Evolutionary conservation across 1,140 invertebrate species (phyloP), one percentile per base, ranked within the genome.

Genomic region (Reticulitermes speratus): DNA sequence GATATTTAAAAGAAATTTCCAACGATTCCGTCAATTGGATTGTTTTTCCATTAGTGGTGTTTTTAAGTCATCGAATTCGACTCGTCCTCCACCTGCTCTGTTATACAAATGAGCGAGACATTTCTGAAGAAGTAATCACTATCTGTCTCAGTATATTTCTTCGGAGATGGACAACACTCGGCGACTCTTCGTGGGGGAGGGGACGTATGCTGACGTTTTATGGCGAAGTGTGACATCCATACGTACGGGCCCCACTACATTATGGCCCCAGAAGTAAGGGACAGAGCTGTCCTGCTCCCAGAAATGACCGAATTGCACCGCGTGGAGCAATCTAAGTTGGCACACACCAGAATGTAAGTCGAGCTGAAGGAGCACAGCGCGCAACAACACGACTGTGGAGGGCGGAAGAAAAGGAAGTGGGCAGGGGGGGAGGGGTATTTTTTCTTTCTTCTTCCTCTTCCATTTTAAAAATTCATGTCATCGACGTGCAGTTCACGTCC

Each of bases 381-480:
- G 84, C 19, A 84, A 45, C 48, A 38, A 55, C 38, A 11, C 44
- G 12, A 16, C 16, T 19, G 16, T 19, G 38, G 30, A 19, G 84
- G 59, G 84, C 19, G 45, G 84, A 59, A 55, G 84, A 48, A 38
- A 38, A 32, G 84, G 44, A 55, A 6, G 21, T n/a, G 11, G 48
- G n/a, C n/a, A n/a, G n/a, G n/a, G n/a, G 1, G 84, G 45, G 84
- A 84, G 48, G 59, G 65, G n/a, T 75, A 75, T n/a, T 84, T 84
- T 65, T 45, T 52, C 52, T 84, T 45, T 55, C 44, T 38, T 84
- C 59, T 25, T 52, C 59, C 48, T 84, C 84, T 38, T 52, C 12
- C 45, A n/a, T 84, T 84, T 84, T 84, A 84, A 84, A 45, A 84
- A 84, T 84, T 84, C 84, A 84, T 84, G 84, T 84, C 84, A 84